Evolutionary conservation across 2,113 vertebrate species (phyloP), one percentile per base, ranked within the genome.

Genomic region (Egretta garzetta): DNA sequence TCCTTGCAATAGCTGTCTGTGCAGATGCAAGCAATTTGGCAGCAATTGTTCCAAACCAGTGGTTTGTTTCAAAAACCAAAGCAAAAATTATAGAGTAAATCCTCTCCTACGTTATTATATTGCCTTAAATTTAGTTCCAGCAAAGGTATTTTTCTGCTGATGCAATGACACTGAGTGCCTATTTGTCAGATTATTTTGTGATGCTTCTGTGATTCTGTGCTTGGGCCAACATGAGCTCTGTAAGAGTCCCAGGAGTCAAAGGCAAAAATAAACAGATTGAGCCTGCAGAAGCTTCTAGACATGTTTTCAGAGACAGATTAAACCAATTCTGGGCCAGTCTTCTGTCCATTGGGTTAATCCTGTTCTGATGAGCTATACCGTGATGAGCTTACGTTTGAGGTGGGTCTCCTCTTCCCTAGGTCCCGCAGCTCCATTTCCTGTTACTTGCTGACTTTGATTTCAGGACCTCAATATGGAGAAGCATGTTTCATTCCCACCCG

Each of bases 1-100:
- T 89, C 64, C 43, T 79, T 95, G 91, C 39, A 79, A 27, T 91
- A 84, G 84, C 89, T 79, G 43, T 30, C 80, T 87, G 41, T 79
- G 84, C 95, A 93, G 81, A 93, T 96, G 95, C 77, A 87, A 87
- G 86, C 91, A 96, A 77, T 96, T 93, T 91, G 72, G 87, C 91
- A 87, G 84, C 80, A 93, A 64, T 90, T 93, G 87, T 95, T 97
- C 84, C 87, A 96, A 95, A 90, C 84, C 84, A 95, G 62, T 96
- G 92, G 81, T 93, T 96, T 94, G 80, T 93, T 96, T 91, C 84
- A 91, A 85, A 95, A 96, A 82, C 68, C 30, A 84, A 94, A 75
- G 66, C 77, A 94, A 86, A 96, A 96, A 96, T 95, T 91, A 90
- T 9, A 95, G 73, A 82, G 70, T 91, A 87, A 82, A 90, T 85